Evolutionary conservation across 2,113 vertebrate genomes (phyloP), one percentile per base, ranked within the genome.

Genomic region (Aix galericulata): DNA sequence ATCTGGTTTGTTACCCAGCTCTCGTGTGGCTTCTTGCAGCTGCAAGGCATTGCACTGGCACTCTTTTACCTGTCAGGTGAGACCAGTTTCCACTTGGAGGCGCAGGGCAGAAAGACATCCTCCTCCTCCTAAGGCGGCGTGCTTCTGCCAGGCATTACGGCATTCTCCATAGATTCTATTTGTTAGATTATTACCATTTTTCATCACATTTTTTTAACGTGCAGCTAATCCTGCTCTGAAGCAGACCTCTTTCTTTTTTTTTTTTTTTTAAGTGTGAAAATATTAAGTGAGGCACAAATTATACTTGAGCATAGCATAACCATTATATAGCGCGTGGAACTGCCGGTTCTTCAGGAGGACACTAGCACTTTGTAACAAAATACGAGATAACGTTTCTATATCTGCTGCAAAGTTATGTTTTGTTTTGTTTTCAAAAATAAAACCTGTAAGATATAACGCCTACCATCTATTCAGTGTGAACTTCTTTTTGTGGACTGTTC

Each of bases 401-500:
- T 91, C 91, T 91, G 69, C 83, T 89, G 86, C 92, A 71, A 87
- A 94, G 74, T 93, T 90, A 88, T 95, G 59, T 78, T 94, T 87
- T 93, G 82, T 75, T 95, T 94, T 96, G 69, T 96, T 94, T 89
- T 92, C 77, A 82, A 94, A 93, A 97, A 95, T 96, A 96, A 97
- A 96, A 80, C 67, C 58, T 92, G 0, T 66, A 40, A 86, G 88
- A 86, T 76, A 18, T 7, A 86, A 95, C 10, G 7, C 83, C 71
- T 92, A 29, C 83, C 40, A 69, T 76, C 86, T 82, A 73, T 85
- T 83, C 59, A 85, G 88, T 95, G 86, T 96, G 93, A 96, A 1
- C 76, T 93, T 94, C 40, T 96, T 95, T 91, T 86, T 67, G 63
- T 69, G 66, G 84, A 48, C 91, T 75, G 27, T 48, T 87, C 84